These are phyloP conservation scores for Anaspis maculata DNA, from an alignment of 2,888 invertebrate species.

Conservation along the genomic window DNA sequence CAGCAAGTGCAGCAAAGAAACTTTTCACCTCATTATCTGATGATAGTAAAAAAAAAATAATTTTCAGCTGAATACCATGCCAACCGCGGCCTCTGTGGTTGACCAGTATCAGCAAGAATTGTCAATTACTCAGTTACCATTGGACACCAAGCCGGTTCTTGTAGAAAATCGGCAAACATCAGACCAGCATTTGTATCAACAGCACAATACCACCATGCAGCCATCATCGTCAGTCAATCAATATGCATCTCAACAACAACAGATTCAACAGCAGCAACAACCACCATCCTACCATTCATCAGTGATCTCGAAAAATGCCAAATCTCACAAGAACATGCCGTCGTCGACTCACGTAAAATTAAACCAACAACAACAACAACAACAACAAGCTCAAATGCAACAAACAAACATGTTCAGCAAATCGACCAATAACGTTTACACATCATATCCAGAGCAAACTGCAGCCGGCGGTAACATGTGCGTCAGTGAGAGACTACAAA, in stretches of 20 bases:
- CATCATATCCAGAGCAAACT: conserved; percentile 6
- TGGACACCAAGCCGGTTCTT: conserved; percentile 1
- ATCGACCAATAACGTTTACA: conserved; percentile 3
- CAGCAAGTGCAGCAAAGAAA: too few species aligned
- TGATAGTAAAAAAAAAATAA: too few species aligned
- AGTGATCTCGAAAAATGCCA: conserved; percentile 30
- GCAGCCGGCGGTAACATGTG: conserved; percentile 3
- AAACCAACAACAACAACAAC: conserved; percentile 1
- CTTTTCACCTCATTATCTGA: too few species aligned
- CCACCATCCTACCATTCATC: conserved; percentile 34
- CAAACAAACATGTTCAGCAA: conserved; percentile 5
- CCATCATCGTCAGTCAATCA: conserved; percentile 14
- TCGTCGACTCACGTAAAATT: conserved; percentile 6
- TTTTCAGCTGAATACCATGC: conserved; percentile 7
- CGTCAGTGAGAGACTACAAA: conserved; percentile 7
- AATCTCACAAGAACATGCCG: conserved; percentile 24
- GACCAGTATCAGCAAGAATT: conserved; percentile 6
- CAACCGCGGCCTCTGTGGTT: conserved; percentile 2
- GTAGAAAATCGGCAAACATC: conserved; percentile 3
- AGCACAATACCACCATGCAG: conserved; percentile 18
- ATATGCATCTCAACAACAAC: conserved; percentile 12
- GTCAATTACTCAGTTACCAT: conserved; percentile 3
- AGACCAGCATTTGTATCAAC: conserved; percentile 11
- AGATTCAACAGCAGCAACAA: too few species aligned
- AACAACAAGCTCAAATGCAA: conserved; percentile 1